Evolutionary conservation across 2,797 vertebrate species (phyloP).

Genomic region (Pelobates cultripes): DNA sequence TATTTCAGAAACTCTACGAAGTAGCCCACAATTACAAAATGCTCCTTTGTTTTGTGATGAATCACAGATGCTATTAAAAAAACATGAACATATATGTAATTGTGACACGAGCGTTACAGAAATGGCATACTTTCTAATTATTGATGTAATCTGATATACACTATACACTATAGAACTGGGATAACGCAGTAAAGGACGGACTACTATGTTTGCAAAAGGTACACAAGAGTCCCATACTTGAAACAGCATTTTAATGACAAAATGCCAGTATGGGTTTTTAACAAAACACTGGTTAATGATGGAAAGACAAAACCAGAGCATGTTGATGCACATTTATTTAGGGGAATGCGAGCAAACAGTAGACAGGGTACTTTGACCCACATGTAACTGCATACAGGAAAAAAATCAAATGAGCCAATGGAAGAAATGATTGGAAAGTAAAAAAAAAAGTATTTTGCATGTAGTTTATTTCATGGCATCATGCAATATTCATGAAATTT

Average conservation of each 20-base stretch:
- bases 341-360: constrained; percentile 69
- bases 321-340: constrained; percentile 77
- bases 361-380: constrained; percentile 67
- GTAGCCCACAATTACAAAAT: not conserved
- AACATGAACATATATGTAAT: not conserved
- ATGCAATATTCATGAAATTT: constrained; percentile 94
- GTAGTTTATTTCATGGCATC: constrained; percentile 77
- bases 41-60: not conserved
- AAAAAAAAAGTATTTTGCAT: constrained; percentile 70
- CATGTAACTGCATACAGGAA: constrained; percentile 70
- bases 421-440: constrained; percentile 72
- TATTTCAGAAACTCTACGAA: not conserved
- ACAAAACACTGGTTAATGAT: constrained; percentile 77
- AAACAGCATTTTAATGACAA: constrained; percentile 74
- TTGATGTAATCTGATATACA: not conserved
- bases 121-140: not conserved
- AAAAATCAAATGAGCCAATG: constrained; percentile 71
- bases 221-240: constrained; percentile 70
- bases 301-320: constrained; percentile 76
- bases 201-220: constrained; percentile 70
- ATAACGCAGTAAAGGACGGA: not conserved
- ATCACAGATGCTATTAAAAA: not conserved
- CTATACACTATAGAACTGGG: not conserved
- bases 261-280: constrained; percentile 79
- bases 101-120: not conserved